Conservation (phyloP, 2,888 invertebrate species). For the Phorcus lineatus region DNA sequence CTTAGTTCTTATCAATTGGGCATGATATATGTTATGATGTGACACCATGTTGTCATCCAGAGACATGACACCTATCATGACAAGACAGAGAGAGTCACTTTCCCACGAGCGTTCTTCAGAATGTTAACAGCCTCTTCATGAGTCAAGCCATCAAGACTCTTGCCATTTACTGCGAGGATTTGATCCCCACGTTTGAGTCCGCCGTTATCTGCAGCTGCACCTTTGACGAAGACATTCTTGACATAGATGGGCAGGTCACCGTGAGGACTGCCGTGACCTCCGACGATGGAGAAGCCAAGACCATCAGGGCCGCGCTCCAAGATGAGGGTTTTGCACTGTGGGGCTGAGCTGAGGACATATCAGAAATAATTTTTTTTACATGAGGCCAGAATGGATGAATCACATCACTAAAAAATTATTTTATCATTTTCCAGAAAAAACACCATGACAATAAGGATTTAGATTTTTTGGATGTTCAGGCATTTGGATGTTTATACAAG, state of each 20-base stretch:
- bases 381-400: not conserved
- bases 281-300: conserved; percentile 79
- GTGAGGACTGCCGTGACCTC: conserved; percentile 78
- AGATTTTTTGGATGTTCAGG: too few species aligned
- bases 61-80: conserved; percentile 49
- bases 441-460: too few species aligned
- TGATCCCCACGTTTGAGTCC: conserved; percentile 93
- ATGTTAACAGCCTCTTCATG: conserved; percentile 91
- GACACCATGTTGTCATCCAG: too few species aligned
- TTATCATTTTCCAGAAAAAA: too few species aligned
- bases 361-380: too few species aligned
- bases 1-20: too few species aligned
- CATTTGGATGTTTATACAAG: too few species aligned
- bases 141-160: conserved; percentile 79
- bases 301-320: conserved; percentile 78
- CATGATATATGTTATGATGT: too few species aligned
- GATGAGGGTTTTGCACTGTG: conserved; percentile 72
- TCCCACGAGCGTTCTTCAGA: conserved; percentile 82
- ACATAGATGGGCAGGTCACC: conserved; percentile 79
- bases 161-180: conserved; percentile 91
- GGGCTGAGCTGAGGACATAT: conserved; percentile 51
- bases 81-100: conserved; percentile 77
- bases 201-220: conserved; percentile 88
- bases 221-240: conserved; percentile 81
- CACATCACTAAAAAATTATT: not conserved